A percentile compares a stretch with the other conserved stretches of the same genome.
Evolutionary conservation across 2,888 invertebrate species (phyloP).

Genomic region (Spodoptera exigua): DNA sequence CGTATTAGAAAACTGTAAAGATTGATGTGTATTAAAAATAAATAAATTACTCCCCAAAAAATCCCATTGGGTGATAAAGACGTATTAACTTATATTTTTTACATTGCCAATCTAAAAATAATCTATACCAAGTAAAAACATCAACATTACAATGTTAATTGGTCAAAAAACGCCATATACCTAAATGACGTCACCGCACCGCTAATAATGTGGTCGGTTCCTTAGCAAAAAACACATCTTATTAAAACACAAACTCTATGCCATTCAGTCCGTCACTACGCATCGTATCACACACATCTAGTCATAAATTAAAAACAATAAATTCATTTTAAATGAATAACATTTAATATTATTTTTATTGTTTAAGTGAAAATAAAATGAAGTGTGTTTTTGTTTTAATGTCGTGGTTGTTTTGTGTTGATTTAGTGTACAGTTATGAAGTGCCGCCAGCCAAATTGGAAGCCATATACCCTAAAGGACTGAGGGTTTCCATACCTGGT

Average conservation of each 20-base stretch:
- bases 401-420: constrained; percentile 35
- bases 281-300: constrained; percentile 42
- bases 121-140: background rate
- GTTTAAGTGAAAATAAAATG: constrained; percentile 49
- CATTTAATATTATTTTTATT: constrained; percentile 21
- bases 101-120: background rate
- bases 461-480: constrained; percentile 89
- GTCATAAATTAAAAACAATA: constrained; percentile 33
- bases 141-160: background rate
- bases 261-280: constrained; percentile 31
- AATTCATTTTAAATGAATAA: constrained; percentile 18
- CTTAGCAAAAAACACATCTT: constrained; percentile 29
- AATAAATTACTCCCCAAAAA: too few species aligned
- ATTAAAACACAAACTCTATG: background rate
- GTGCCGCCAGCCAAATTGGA: constrained; percentile 88
- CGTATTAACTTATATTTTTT: too few species aligned
- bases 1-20: too few species aligned
- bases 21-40: too few species aligned
- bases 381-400: constrained; percentile 22
- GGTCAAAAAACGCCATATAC: background rate
- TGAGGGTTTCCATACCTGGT: constrained; percentile 91
- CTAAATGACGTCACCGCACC: constrained; percentile 4
- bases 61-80: too few species aligned
- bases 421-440: constrained; percentile 64
- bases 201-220: constrained; percentile 1